phyloP scores from a whole-genome alignment of 1,140 invertebrate genomes.

The Drosophila pseudoobscura region DNA sequence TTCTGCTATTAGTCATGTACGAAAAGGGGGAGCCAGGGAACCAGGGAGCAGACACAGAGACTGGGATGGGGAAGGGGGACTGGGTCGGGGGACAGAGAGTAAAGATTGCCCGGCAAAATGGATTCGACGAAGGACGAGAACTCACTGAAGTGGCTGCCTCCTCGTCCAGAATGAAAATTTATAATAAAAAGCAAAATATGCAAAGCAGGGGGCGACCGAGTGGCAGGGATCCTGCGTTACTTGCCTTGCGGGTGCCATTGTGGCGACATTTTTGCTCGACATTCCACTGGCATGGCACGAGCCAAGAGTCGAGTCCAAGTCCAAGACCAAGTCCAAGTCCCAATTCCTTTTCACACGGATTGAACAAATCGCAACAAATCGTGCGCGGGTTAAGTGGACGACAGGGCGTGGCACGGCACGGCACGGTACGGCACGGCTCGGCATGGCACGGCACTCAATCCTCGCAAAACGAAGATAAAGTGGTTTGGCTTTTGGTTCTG shows the following conservation, averaged over 20 bases:
- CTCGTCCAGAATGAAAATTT: constrained; percentile 53
- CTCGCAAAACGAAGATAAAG: constrained; percentile 54
- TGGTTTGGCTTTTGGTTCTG: constrained; percentile 53
- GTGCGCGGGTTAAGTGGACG: constrained; percentile 30
- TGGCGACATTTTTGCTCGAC: constrained; percentile 64
- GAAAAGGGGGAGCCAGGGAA: constrained; percentile 18
- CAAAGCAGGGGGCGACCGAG: constrained; percentile 53
- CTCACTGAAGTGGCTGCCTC: constrained; percentile 58
- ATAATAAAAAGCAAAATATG: constrained; percentile 77
- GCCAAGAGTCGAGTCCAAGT: constrained; percentile 24
- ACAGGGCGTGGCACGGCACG: constrained; percentile 1
- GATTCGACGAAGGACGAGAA: constrained; percentile 52
- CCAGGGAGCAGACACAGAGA: not conserved
- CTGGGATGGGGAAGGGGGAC: not conserved
- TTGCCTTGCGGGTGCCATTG: constrained; percentile 31
- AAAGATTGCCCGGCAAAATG: constrained; percentile 43
- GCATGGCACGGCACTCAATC: not conserved
- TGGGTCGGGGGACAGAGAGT: not conserved
- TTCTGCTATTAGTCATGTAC: constrained; percentile 82
- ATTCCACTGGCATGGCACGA: constrained; percentile 59
- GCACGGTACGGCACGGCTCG: not conserved
- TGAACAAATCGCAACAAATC: constrained; percentile 60
- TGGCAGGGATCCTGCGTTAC: not conserved
- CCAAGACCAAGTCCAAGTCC: not conserved
- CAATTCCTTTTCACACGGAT: constrained; percentile 26